Conservation (phyloP, 2,888 invertebrate species). For the Tenodera sinensis region DNA sequence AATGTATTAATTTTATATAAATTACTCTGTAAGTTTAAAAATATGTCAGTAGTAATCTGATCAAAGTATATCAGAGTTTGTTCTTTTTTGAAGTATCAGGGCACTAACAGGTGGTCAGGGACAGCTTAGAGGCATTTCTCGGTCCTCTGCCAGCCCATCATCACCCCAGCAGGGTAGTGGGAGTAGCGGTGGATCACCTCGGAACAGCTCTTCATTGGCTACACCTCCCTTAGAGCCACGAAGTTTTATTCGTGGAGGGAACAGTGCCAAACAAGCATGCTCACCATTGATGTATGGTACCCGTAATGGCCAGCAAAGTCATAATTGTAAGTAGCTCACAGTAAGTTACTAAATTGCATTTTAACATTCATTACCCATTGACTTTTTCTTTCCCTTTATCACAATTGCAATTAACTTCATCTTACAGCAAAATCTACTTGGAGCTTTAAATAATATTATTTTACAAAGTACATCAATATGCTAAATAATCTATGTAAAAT, state of each 20-base stretch:
- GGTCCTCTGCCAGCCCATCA: background rate
- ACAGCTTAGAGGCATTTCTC: conserved; percentile 32
- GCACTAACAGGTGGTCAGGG: conserved; percentile 36
- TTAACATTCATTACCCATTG: too few relatives aligned
- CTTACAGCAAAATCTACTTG: too few relatives aligned
- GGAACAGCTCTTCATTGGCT: conserved; percentile 1
- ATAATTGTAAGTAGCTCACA: background rate
- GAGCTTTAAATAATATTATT: too few relatives aligned
- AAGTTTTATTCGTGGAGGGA: conserved; percentile 42
- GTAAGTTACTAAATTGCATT: background rate
- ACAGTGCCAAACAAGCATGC: conserved; percentile 21
- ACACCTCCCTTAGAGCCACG: conserved; percentile 22
- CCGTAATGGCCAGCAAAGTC: background rate
- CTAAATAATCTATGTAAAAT: too few relatives aligned
- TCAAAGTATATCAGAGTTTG: too few relatives aligned
- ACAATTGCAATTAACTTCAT: too few relatives aligned
- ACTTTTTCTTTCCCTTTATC: too few relatives aligned
- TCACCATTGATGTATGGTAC: conserved; percentile 9
- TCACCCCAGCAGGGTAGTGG: conserved; percentile 1
- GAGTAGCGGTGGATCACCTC: conserved; percentile 1
- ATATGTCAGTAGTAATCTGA: too few relatives aligned
- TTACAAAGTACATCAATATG: too few relatives aligned
- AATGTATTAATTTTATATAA: too few relatives aligned
- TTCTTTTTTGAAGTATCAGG: conserved; percentile 16
- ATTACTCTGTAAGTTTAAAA: too few relatives aligned